Percentiles rank a stretch among this genome's conserved stretches.
These are phyloP conservation scores for Tympanuchus pallidicinctus DNA, from an alignment of 2,113 vertebrate genomes.

Conservation along the genomic window DNA sequence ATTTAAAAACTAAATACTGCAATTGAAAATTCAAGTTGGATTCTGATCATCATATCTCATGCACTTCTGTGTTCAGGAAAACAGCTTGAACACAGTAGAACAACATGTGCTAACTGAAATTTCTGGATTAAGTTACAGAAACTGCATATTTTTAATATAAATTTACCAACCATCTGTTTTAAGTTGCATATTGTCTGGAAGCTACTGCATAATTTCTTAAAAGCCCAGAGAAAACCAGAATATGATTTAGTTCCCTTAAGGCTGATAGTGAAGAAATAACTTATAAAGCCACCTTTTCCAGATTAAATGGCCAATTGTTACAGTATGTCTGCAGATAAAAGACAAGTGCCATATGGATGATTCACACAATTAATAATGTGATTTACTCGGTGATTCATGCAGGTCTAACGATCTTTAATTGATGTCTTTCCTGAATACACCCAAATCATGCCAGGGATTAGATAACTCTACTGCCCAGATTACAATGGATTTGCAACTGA, in stretches of 20 bases:
- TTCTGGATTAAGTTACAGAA: background rate
- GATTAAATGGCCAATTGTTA: background rate
- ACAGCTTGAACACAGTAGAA: background rate
- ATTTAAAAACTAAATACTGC: background rate
- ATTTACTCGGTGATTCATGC: background rate
- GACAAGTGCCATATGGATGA: background rate
- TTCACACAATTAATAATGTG: background rate
- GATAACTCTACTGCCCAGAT: background rate
- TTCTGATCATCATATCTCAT: background rate
- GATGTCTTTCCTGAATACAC: background rate
- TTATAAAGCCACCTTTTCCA: background rate
- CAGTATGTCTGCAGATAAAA: background rate
- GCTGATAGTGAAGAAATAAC: background rate
- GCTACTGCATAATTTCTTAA: background rate
- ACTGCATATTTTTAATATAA: background rate
- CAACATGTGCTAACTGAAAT: background rate
- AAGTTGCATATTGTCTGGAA: background rate
- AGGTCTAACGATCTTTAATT: background rate
- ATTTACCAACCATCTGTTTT: background rate
- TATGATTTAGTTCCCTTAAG: background rate
- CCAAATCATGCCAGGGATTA: background rate
- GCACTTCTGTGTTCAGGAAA: background rate
- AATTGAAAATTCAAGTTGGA: background rate
- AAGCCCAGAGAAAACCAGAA: background rate
- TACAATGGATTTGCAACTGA: background rate